phyloP scores from a whole-genome alignment of 2,113 vertebrate genomes.

The Athene noctua region DNA sequence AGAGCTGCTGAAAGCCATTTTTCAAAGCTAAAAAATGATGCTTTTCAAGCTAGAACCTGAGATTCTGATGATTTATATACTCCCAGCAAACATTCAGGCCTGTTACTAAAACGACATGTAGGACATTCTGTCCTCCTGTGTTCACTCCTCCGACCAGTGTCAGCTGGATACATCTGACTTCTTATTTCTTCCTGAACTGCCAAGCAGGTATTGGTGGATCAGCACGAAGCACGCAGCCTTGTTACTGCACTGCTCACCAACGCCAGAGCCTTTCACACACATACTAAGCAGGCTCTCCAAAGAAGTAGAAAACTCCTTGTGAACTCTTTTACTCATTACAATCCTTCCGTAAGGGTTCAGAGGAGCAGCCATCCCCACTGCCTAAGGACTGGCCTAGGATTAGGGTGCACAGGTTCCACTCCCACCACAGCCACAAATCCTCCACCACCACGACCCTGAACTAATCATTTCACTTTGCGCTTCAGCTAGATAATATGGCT shows the following conservation, averaged over 20 bases:
- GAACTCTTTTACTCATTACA: background rate
- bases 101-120: background rate
- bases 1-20: background rate
- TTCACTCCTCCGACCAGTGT: background rate
- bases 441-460: background rate
- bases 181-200: background rate
- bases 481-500: fast-evolving
- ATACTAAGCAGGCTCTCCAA: background rate
- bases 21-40: background rate
- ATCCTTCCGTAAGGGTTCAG: background rate
- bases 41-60: background rate
- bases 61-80: background rate
- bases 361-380: background rate
- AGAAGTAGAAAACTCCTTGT: background rate
- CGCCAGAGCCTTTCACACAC: background rate
- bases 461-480: background rate
- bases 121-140: background rate
- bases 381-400: background rate
- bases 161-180: background rate
- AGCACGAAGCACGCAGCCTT: background rate
- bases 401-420: background rate
- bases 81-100: background rate
- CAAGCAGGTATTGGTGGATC: fast-evolving
- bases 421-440: background rate
- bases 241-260: background rate